These are phyloP conservation scores for Arenaria interpres DNA, from an alignment of 2,113 vertebrate species.

Conservation along the genomic window DNA sequence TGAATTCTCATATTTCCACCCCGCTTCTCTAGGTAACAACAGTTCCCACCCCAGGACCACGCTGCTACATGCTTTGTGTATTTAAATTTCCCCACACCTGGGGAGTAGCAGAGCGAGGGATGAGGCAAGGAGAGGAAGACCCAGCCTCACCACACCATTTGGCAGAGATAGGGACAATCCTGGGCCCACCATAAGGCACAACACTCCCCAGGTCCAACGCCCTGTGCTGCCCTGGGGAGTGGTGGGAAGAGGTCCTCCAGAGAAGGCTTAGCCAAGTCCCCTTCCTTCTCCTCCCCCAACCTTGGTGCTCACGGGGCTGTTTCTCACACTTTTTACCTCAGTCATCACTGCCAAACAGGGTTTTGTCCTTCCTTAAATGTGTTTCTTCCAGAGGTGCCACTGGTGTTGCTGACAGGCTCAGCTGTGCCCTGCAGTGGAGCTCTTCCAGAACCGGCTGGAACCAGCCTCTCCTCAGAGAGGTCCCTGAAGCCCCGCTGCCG, in stretches of 20 bases:
- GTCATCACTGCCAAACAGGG: not conserved
- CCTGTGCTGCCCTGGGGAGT: not conserved
- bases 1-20: not conserved
- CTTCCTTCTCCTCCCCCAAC: not conserved
- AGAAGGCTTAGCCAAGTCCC: not conserved
- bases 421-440: not conserved
- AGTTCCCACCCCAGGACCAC: not conserved
- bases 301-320: rapidly evolving
- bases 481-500: not conserved
- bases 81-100: not conserved
- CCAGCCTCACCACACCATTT: not conserved
- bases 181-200: not conserved
- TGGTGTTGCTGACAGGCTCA: not conserved
- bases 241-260: not conserved
- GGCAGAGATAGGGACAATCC: not conserved
- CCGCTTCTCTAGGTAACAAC: not conserved
- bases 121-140: not conserved
- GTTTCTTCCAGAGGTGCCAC: not conserved
- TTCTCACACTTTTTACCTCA: not conserved
- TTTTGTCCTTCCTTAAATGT: not conserved
- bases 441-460: not conserved
- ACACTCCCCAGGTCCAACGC: not conserved
- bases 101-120: not conserved
- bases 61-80: not conserved
- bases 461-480: not conserved